These are phyloP conservation scores for Labeo calbasu DNA, from an alignment of 2,797 vertebrate genomes.

Conservation along the genomic window DNA sequence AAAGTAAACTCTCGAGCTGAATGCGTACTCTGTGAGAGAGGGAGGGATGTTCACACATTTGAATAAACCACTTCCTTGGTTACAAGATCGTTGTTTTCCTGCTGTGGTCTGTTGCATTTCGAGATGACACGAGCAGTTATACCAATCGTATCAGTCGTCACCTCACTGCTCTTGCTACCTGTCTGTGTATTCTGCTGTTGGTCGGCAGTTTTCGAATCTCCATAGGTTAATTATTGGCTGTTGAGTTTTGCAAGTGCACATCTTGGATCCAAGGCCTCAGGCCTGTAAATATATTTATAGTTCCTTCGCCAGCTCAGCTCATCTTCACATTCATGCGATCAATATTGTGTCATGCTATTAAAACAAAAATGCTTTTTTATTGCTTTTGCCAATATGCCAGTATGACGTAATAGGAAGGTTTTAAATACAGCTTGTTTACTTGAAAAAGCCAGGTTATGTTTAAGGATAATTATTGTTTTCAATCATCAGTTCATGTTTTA, in stretches of 20 bases:
- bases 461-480: conserved; percentile 40
- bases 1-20: conserved; percentile 15
- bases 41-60: conserved; percentile 39
- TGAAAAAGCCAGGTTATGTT: background rate
- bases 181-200: background rate
- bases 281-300: conserved; percentile 29
- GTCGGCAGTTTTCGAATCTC: conserved; percentile 28
- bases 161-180: background rate
- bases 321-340: background rate
- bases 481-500: conserved; percentile 37
- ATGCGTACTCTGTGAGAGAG: background rate
- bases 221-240: conserved; percentile 50
- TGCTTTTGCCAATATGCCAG: background rate
- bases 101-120: conserved; percentile 41
- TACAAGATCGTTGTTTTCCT: conserved; percentile 52
- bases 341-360: background rate
- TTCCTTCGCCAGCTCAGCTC: background rate
- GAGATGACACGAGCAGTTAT: conserved; percentile 19
- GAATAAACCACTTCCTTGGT: conserved; percentile 61
- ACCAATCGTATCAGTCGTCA: background rate
- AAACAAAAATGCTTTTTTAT: background rate
- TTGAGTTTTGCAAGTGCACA: conserved; percentile 21
- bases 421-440: conserved; percentile 1
- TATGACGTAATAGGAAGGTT: background rate
- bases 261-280: conserved; percentile 12